Evolutionary conservation across 2,888 invertebrate genomes (phyloP), one percentile per base, ranked within the genome.

Genomic region (Choreutis nemorana): DNA sequence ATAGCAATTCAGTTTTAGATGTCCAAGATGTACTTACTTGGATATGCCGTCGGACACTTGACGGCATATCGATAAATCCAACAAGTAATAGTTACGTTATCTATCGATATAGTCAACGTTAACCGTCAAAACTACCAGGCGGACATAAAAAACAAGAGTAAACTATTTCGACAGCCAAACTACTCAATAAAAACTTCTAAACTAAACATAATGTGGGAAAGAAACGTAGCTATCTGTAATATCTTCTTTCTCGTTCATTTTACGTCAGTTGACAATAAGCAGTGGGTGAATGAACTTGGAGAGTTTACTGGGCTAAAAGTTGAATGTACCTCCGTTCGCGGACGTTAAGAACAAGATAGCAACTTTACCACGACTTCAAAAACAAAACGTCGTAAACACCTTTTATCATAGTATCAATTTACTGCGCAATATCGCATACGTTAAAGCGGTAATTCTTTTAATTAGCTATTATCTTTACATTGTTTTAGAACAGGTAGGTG

Each of bases 221-320:
- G 67, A 45, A 73, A 75, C 48, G 42, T 45, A 39, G 45, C 56
- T 66, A 71, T 64, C 56, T 53, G 46, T 54, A 44, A 46, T 40
- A 49, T 48, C 42, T 38, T 39, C 55, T 45, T 29, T 72, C 72
- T 62, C 68, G 33, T 50, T 75, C 66, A 42, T 48, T 64, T 61
- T 68, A 72, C 75, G 77, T 75, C 73, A 75, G 71, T 73, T 77
- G 77, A 78, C 78, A 77, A 42, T 42, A 42, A 77, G 73, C 70
- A 78, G 57, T 79, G 77, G 79, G 79, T 79, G 79, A 79, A 78
- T 61, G 79, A 78, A 77, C 79, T 71, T 59, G 41, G 61, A 56
- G 77, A 79, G 79, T 79, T 79, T 79, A 79, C 78, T 79, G 68
- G 79, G 79, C 78, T 79, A 79, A 79, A 79, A 79, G 79, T 78